These are phyloP conservation scores for Lasioglossum marginatum DNA, from an alignment of 2,888 invertebrate species.

Conservation along the genomic window DNA sequence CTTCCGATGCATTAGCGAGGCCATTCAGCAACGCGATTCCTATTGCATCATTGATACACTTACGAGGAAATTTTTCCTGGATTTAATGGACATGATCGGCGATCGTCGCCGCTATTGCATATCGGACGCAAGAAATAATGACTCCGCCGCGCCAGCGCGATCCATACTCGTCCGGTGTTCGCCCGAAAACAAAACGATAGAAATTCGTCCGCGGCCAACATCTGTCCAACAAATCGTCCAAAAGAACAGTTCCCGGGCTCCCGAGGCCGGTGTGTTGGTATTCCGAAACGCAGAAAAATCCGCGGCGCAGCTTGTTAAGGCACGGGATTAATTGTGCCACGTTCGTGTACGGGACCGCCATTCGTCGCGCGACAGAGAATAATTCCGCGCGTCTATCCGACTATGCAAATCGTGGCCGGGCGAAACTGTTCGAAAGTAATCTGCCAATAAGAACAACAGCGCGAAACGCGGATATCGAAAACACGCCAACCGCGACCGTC, in stretches of 20 bases:
- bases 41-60: background rate
- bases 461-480: slow-evolving; percentile 46
- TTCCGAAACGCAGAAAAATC: slow-evolving; percentile 9
- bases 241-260: background rate
- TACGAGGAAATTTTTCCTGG: background rate
- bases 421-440: slow-evolving; percentile 47
- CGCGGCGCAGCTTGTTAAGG: slow-evolving; percentile 27
- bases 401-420: slow-evolving; percentile 29
- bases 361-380: slow-evolving; percentile 29
- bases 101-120: background rate
- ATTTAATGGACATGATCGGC: background rate
- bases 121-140: background rate
- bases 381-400: slow-evolving; percentile 35
- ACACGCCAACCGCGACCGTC: slow-evolving; percentile 35
- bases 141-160: background rate
- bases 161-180: background rate
- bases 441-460: slow-evolving; percentile 55
- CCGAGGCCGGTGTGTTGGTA: background rate
- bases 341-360: slow-evolving; percentile 12
- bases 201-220: background rate
- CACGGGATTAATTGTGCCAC: slow-evolving; percentile 31
- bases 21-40: background rate
- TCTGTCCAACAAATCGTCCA: background rate
- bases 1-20: background rate
- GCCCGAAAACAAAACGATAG: background rate